Evolutionary conservation across 2,888 invertebrate genomes (phyloP).

Genomic region (Apodemia zela): DNA sequence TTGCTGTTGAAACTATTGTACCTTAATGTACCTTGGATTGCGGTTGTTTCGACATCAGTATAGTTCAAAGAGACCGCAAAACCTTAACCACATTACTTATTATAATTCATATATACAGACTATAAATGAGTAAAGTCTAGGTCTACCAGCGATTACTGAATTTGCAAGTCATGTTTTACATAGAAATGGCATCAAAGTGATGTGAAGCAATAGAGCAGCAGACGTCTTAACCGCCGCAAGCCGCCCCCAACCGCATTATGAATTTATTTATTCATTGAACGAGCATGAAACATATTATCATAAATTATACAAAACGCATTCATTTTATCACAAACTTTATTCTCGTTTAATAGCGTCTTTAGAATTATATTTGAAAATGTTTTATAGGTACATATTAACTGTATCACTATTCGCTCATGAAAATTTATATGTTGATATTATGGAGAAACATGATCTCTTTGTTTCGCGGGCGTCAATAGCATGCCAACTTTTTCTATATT

Average conservation of each 20-base stretch:
- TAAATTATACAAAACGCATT: not conserved
- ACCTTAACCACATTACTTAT: too few species aligned
- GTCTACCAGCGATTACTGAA: not conserved
- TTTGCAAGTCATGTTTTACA: not conserved
- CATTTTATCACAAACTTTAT: not conserved
- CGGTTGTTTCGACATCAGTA: not conserved
- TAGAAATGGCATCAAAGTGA: not conserved
- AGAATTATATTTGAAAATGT: not conserved
- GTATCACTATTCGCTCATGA: not conserved
- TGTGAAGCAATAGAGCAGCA: not conserved
- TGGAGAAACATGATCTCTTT: too few species aligned
- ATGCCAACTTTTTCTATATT: too few species aligned
- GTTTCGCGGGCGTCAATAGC: too few species aligned
- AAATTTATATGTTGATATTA: not conserved
- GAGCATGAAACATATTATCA: not conserved
- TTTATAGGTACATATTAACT: not conserved
- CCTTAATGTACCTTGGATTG: too few species aligned
- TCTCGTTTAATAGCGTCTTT: not conserved
- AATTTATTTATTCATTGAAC: not conserved
- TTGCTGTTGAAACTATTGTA: too few species aligned
- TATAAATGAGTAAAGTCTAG: too few species aligned
- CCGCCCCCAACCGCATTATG: not conserved
- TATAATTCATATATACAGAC: too few species aligned
- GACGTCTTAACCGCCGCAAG: not conserved
- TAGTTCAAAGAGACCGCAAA: too few species aligned